phyloP scores from a whole-genome alignment of 2,797 vertebrate species.

The Gorsachius magnificus region DNA sequence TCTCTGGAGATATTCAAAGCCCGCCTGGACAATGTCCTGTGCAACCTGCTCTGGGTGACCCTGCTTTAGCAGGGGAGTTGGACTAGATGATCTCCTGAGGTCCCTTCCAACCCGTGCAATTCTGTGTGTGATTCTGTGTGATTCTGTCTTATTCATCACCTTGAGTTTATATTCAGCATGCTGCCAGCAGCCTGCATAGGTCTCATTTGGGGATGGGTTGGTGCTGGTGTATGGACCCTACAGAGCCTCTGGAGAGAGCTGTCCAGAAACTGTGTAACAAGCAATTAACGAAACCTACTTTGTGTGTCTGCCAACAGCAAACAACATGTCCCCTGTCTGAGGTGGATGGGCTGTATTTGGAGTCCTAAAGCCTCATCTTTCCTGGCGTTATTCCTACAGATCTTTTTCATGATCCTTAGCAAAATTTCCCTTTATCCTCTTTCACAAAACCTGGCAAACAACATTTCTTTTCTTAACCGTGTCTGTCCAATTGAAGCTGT shows the following conservation, averaged over 20 bases:
- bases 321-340: neutral
- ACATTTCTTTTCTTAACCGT: neutral
- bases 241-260: neutral
- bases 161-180: neutral
- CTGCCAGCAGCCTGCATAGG: neutral
- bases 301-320: neutral
- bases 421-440: neutral
- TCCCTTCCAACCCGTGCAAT: too few species aligned
- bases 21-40: too few species aligned
- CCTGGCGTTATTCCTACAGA: neutral
- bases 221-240: neutral
- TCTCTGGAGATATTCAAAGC: too few species aligned
- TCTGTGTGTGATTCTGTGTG: too few species aligned
- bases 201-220: neutral
- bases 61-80: too few species aligned
- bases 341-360: neutral
- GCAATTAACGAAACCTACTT: neutral
- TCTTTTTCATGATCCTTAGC: neutral
- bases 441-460: neutral
- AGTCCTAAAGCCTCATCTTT: neutral
- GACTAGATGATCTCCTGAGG: too few species aligned
- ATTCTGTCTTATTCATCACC: neutral
- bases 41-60: too few species aligned
- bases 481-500: neutral
- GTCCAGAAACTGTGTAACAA: neutral